Conservation (phyloP, 2,113 vertebrate genomes). For the Caranx melampygus region DNA sequence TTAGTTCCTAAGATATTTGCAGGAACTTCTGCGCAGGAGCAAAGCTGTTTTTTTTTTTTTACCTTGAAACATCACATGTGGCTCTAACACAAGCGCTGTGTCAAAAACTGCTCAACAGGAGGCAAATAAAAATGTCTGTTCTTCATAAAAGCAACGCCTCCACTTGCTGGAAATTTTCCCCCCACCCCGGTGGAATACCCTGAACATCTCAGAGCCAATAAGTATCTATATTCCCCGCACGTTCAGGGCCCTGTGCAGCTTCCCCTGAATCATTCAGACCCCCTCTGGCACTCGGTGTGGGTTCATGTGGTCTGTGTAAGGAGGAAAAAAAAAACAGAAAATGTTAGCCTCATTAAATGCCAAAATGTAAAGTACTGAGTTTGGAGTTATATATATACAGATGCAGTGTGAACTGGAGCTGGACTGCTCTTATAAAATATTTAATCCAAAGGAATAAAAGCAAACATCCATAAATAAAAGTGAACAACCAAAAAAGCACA, state of each 20-base stretch:
- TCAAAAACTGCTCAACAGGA: background rate
- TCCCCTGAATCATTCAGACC: conserved; percentile 47
- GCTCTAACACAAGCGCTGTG: no score
- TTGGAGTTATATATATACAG: background rate
- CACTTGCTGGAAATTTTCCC: background rate
- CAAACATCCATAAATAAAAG: background rate
- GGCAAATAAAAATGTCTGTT: no score
- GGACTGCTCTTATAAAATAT: background rate
- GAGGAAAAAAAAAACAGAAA: background rate
- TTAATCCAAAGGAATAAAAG: background rate
- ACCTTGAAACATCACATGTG: no score
- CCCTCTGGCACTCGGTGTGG: background rate
- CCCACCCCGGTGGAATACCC: background rate
- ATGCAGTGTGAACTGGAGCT: background rate
- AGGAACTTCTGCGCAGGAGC: no score
- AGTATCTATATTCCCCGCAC: conserved; percentile 14
- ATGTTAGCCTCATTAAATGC: background rate
- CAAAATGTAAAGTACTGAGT: background rate
- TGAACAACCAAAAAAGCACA: background rate
- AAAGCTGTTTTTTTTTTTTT: no score
- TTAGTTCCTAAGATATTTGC: no score
- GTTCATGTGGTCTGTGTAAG: background rate
- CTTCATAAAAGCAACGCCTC: background rate
- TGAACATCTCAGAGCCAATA: conserved; percentile 5
- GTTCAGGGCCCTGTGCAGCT: conserved; percentile 9